Percentiles rank a stretch among this genome's conserved stretches.
Evolutionary conservation across 2,113 vertebrate species (phyloP).

Genomic region (Monopterus albus): DNA sequence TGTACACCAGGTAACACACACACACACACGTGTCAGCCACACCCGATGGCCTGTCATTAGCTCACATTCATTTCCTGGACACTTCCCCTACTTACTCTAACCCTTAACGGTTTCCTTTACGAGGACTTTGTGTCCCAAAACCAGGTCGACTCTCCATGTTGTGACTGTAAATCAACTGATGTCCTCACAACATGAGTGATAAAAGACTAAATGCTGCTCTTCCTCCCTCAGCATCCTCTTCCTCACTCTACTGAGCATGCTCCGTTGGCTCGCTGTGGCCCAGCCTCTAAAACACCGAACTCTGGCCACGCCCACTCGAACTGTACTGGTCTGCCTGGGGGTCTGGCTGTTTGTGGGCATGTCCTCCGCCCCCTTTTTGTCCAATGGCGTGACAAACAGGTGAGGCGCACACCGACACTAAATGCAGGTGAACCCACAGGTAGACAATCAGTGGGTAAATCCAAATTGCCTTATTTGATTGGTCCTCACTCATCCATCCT

Average conservation of each 20-base stretch:
- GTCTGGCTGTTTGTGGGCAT: slow-evolving; percentile 76
- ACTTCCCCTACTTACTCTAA: too few species aligned
- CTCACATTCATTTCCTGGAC: too few species aligned
- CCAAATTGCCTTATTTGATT: too few species aligned
- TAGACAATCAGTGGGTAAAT: too few species aligned
- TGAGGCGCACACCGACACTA: too few species aligned
- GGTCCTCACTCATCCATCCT: too few species aligned
- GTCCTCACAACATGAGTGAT: too few species aligned
- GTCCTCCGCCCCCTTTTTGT: slow-evolving; percentile 69
- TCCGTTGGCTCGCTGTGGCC: slow-evolving; percentile 76
- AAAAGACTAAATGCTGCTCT: not conserved
- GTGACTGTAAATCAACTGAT: too few species aligned
- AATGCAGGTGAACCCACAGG: too few species aligned
- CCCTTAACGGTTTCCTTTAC: too few species aligned
- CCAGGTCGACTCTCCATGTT: too few species aligned
- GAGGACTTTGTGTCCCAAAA: too few species aligned
- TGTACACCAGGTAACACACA: slow-evolving; percentile 74
- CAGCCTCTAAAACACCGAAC: slow-evolving; percentile 40
- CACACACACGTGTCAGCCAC: not conserved
- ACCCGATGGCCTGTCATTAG: not conserved
- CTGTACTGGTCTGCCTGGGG: slow-evolving; percentile 49
- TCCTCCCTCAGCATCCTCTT: slow-evolving; percentile 72
- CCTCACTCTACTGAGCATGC: slow-evolving; percentile 77
- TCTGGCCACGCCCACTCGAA: slow-evolving; percentile 40
- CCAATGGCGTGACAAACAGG: slow-evolving; percentile 27